Base-by-base conservation (phyloP, 2,797 vertebrate genomes). In the Percopsis omiscomaycus region DNA sequence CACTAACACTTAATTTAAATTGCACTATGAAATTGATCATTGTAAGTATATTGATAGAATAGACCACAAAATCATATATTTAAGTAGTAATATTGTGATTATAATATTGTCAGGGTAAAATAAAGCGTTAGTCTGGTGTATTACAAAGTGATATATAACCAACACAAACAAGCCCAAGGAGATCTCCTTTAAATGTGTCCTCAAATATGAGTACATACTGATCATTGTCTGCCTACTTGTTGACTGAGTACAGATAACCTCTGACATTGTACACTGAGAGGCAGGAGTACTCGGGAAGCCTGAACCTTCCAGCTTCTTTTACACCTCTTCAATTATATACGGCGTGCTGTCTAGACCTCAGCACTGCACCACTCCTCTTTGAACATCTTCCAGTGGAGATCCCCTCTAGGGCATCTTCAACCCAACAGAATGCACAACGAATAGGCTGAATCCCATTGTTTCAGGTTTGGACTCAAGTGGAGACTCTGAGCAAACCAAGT, bases 291-390 rank as follows among this genome's bases (percentile, higher is more conserved):
- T 65, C 42, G 37, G 66, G 82, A 77, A 88, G 66, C 82, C 72
- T 80, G 73, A 86, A 87, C 74, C 82, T 44, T 81, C 72, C 83
- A 86, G 90, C 85, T 91, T 91, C 81, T 89, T 93, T 92, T 93
- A 90, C 91, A 92, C 83, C 86, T 92, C 81, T 86, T 93, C 80
- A 93, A 91, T 94, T 88, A 91, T 91, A 90, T 82, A 93, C 74
- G 68, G 68, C 78, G 70, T 67, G 65, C 77, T 60, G 91, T 92
- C 90, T 91, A 84, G 91, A 91, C 88, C 76, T 85, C 55, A 81
- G 71, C 81, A 83, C 73, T 77, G 72, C 65, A 66, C 62, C 73
- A 69, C 79, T 66, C 15, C 67, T 58, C 75, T 67, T 81, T 56
- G 45, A 70, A 75, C 76, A 83, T 44, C 74, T 73, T 69, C 59